Evolutionary conservation across 2,113 vertebrate species (phyloP).

Genomic region (Barnardius zonarius): DNA sequence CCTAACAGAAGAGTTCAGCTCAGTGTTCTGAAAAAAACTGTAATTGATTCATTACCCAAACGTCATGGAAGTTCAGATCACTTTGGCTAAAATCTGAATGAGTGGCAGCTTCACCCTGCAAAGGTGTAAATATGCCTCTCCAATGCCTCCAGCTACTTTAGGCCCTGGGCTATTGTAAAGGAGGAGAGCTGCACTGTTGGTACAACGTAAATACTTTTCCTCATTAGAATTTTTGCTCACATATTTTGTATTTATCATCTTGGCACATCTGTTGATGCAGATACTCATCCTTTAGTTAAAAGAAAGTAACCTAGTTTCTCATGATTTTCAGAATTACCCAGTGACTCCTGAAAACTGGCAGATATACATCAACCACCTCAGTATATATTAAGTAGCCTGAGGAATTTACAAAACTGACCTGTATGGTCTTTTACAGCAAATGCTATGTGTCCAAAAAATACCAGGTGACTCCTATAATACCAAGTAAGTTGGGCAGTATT

Average conservation of each 20-base stretch:
- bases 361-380: not conserved
- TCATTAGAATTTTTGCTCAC: not conserved
- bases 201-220: not conserved
- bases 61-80: not conserved
- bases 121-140: not conserved
- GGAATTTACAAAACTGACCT: not conserved
- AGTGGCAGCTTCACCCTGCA: not conserved
- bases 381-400: not conserved
- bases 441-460: not conserved
- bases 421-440: not conserved
- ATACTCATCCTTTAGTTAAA: not conserved
- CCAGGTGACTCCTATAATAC: not conserved
- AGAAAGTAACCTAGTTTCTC: not conserved
- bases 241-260: not conserved
- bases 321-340: not conserved
- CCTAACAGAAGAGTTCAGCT: not conserved
- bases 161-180: not conserved
- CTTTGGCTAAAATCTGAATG: not conserved
- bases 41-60: not conserved
- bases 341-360: not conserved
- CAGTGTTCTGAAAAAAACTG: not conserved
- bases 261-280: not conserved
- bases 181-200: not conserved
- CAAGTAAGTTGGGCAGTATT: not conserved
- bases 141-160: not conserved